Conservation (phyloP, 1,140 invertebrate genomes). For the Tetramorium alpestre region DNA sequence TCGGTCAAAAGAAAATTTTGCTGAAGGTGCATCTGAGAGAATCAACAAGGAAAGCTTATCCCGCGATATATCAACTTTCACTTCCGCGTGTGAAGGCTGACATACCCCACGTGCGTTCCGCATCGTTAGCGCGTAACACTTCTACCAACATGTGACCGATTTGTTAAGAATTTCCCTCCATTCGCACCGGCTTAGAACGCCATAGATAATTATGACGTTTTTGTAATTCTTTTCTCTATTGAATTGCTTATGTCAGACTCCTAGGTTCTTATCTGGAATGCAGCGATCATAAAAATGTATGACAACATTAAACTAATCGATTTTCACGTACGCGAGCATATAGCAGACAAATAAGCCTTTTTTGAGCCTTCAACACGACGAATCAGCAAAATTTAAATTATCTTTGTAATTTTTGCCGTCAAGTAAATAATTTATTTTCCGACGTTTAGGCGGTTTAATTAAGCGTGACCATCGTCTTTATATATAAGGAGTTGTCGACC, state of each 20-base stretch:
- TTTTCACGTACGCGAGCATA: neutral
- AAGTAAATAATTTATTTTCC: neutral
- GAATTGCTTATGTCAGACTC: neutral
- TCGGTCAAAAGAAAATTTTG: constrained; percentile 32
- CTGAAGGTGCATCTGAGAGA: constrained; percentile 1
- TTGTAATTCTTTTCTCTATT: neutral
- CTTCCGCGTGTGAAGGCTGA: constrained; percentile 77
- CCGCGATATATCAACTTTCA: constrained; percentile 75
- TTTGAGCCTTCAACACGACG: neutral
- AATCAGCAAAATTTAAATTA: neutral
- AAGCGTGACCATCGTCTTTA: neutral
- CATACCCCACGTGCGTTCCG: constrained; percentile 60
- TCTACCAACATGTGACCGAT: constrained; percentile 18
- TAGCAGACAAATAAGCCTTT: neutral
- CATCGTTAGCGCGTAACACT: constrained; percentile 45
- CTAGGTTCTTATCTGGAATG: neutral
- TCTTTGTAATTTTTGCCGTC: neutral
- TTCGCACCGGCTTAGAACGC: neutral
- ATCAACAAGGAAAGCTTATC: constrained; percentile 76
- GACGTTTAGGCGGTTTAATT: neutral
- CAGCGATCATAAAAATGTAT: neutral
- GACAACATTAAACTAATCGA: neutral
- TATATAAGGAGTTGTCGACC: neutral
- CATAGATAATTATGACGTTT: neutral
- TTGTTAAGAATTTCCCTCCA: constrained; percentile 19